Percentiles rank a stretch among this genome's conserved stretches.
Conservation (phyloP, 2,113 vertebrate species). For the Corythornis madagascariensis region DNA sequence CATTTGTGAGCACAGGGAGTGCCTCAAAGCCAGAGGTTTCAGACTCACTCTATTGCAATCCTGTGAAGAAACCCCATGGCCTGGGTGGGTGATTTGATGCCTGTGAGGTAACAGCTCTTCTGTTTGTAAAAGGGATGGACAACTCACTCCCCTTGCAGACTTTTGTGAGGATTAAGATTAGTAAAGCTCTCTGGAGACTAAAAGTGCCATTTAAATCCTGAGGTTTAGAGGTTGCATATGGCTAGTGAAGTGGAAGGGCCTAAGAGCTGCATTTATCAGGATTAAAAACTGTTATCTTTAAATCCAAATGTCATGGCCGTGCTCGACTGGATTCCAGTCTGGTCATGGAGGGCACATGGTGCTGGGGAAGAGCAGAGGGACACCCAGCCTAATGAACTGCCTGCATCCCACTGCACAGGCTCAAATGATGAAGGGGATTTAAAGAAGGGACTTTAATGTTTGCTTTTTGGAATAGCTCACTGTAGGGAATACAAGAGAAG, state of each 20-base stretch:
- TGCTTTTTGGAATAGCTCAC: background rate
- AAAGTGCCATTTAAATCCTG: constrained; percentile 22
- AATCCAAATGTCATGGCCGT: background rate
- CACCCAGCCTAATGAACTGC: background rate
- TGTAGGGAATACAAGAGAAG: background rate
- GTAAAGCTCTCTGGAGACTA: background rate
- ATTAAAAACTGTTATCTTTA: background rate
- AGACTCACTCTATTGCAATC: background rate
- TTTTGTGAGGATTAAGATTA: constrained; percentile 1
- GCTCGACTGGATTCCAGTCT: background rate
- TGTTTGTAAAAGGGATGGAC: background rate
- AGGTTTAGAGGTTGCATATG: background rate
- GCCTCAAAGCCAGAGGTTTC: background rate
- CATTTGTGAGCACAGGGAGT: background rate
- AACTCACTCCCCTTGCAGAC: background rate
- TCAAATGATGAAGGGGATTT: background rate
- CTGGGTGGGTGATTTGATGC: background rate
- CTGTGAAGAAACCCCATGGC: background rate
- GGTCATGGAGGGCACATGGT: background rate
- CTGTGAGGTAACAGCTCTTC: background rate
- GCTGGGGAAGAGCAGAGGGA: background rate
- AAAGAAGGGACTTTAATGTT: background rate
- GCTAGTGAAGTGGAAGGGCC: constrained; percentile 3
- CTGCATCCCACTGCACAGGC: background rate
- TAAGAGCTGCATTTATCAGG: background rate